Evolutionary conservation across 2,888 invertebrate species (phyloP).

Genomic region (Penaeus monodon): DNA sequence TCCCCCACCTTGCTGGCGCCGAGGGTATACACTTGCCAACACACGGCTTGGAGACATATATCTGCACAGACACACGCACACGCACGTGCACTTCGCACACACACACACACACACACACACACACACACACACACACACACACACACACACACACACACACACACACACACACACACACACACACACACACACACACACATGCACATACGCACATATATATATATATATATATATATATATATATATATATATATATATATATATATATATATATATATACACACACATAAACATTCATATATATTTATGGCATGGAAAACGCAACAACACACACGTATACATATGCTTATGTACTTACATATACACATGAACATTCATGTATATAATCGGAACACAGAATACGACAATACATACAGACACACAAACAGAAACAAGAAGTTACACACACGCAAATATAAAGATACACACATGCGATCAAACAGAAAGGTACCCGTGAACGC

Average conservation of each 20-base stretch:
- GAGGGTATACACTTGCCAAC: no score
- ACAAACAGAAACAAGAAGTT: background rate
- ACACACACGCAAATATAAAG: background rate
- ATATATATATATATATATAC: no score
- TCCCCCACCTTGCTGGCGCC: no score
- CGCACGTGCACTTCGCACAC: background rate
- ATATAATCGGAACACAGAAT: background rate
- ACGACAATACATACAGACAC: background rate
- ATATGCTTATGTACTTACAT: background rate
- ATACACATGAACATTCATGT: background rate
- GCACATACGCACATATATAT: no score
- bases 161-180: background rate
- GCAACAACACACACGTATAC: background rate
- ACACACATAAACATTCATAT: no score
- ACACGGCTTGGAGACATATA: no score
- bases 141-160: background rate
- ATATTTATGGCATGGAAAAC: no score
- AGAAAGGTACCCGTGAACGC: background rate
- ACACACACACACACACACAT: no score
- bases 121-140: background rate
- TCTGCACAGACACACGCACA: background rate
- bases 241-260: no score
- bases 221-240: no score
- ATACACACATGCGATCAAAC: background rate
- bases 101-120: background rate